A percentile compares a stretch with the other conserved stretches of the same genome.
These are phyloP conservation scores for Oreochromis spilurus DNA, from an alignment of 2,113 vertebrate species.

Conservation along the genomic window DNA sequence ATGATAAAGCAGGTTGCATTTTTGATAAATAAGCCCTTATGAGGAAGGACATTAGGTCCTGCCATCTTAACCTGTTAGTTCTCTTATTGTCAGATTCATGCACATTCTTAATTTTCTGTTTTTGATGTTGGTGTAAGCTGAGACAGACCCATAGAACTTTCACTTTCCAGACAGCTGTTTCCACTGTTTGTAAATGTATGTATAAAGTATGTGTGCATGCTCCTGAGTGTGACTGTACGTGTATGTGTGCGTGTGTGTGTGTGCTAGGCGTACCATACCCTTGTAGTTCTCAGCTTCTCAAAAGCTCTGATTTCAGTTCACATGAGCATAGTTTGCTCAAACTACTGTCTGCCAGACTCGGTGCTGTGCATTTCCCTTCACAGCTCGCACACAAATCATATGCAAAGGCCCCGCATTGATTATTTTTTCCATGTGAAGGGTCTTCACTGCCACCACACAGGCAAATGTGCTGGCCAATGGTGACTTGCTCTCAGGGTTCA, in stretches of 20 bases:
- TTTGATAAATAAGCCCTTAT: background rate
- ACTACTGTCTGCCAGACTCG: background rate
- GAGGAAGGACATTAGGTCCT: background rate
- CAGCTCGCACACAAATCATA: conserved; percentile 46
- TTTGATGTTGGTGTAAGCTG: background rate
- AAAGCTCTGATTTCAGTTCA: background rate
- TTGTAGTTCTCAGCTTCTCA: conserved; percentile 1
- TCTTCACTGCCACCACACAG: background rate
- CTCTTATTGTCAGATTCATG: background rate
- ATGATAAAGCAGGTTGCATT: background rate
- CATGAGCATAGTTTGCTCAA: background rate
- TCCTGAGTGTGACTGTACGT: background rate
- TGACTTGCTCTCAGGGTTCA: conserved; percentile 1
- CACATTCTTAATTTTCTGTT: background rate
- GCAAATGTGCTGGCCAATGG: conserved; percentile 30
- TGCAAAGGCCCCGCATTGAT: conserved; percentile 45
- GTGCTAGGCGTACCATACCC: background rate
- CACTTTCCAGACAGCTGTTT: background rate
- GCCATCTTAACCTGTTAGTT: background rate
- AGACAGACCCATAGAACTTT: background rate
- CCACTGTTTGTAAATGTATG: conserved; percentile 19
- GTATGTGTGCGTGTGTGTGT: background rate
- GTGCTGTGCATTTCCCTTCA: conserved; percentile 1
- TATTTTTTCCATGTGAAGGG: conserved; percentile 3
- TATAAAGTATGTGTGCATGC: background rate